Base-by-base conservation (phyloP, 2,888 invertebrate genomes). In the Epinotia brunnichana region DNA sequence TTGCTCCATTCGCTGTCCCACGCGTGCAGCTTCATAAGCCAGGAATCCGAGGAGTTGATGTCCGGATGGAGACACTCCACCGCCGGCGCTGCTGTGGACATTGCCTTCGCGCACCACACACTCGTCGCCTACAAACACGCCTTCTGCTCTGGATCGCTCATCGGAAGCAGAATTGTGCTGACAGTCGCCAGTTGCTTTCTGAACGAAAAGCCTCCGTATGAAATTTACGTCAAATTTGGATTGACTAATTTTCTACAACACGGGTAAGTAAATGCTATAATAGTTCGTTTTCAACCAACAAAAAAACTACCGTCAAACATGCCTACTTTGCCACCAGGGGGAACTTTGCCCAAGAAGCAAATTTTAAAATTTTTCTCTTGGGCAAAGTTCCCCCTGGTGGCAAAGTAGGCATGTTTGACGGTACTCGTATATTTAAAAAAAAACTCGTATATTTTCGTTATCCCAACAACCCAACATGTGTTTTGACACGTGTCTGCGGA, bases 101-200 rank as follows among this genome's bases (percentile, higher is more conserved):
- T 0, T 74, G 77, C 0, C 0, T 63, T 84, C 0, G 91, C 90
- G 0, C 82, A 86, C 72, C 90, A 91, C 62, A 86, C 84, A 4
- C 79, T 91, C 11, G 82, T 92, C 13, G 87, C 86, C 15, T 89
- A 88, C 68, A 80, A 77, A 7, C 80, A 74, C 9, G 74, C 82
- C 53, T 92, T 84, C 77, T 92, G 92, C 74, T 91, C 92, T 1
- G 92, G 91, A 0, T 79, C 81, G 41, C 75, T 92, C 53, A 78
- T 91, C 51, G 76, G 81, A 35, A 91, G 90, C 74, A 83, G 79
- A 66, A 81, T 86, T 3, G 87, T 88, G 0, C 64, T 90, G 2
- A 90, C 90, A 0, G 83, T 83, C 0, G 92, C 92, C 1, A 88
- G 87, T 72, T 91, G 92, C 77, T 82, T 90, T 19, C 53, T 77